Conservation (phyloP, 2,888 invertebrate species). For the Heteromyza rotundicornis region DNA sequence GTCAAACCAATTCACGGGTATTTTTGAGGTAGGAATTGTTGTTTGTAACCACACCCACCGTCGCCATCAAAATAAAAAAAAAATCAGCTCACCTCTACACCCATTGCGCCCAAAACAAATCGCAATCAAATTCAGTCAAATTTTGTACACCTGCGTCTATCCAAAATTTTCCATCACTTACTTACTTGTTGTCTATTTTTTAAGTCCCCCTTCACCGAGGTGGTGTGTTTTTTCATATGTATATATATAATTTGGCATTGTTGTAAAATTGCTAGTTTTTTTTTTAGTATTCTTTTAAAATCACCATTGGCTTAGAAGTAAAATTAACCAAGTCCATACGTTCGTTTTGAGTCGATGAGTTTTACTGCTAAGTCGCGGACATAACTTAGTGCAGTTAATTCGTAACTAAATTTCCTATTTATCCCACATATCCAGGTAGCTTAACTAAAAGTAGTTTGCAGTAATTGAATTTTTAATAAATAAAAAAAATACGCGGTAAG, state of each 20-base stretch:
- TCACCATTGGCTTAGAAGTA: no score
- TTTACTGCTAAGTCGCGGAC: no score
- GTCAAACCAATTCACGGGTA: slow-evolving; percentile 63
- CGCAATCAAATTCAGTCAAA: slow-evolving; percentile 7
- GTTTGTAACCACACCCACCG: slow-evolving; percentile 13
- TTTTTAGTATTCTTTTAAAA: background rate
- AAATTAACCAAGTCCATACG: no score
- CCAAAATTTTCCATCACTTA: slow-evolving; percentile 14
- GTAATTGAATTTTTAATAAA: no score
- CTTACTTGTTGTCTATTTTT: slow-evolving; percentile 12
- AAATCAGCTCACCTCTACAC: slow-evolving; percentile 13
- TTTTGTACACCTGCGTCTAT: background rate
- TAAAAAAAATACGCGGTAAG: no score
- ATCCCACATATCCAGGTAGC: no score
- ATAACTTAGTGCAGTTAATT: no score
- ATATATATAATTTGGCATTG: background rate
- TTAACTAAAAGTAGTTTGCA: no score
- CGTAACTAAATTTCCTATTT: no score
- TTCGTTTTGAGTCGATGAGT: no score
- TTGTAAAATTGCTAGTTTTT: background rate
- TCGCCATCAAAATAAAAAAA: slow-evolving; percentile 24
- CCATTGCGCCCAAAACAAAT: slow-evolving; percentile 9
- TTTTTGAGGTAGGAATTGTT: slow-evolving; percentile 62
- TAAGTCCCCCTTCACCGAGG: background rate
- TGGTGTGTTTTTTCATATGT: no score